phyloP scores from a whole-genome alignment of 2,113 vertebrate genomes.

The Crocuta crocuta region DNA sequence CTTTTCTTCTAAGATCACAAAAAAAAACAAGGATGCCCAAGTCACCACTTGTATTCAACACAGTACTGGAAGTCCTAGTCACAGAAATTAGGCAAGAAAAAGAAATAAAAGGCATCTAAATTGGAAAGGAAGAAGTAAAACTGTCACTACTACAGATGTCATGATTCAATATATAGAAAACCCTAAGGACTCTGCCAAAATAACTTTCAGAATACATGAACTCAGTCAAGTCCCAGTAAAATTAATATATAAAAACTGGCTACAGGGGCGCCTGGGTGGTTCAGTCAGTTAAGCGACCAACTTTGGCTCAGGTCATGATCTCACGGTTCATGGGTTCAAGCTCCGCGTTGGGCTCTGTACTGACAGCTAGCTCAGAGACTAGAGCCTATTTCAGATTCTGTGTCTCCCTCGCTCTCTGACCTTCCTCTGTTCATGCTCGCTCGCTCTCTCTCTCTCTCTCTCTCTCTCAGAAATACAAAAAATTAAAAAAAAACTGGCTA shows the following conservation, averaged over 20 bases:
- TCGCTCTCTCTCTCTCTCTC: too few relatives aligned
- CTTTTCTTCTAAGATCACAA: background rate
- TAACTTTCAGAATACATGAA: background rate
- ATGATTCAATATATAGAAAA: background rate
- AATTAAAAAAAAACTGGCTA: background rate
- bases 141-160: background rate
- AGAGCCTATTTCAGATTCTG: too few relatives aligned
- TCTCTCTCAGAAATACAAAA: too few relatives aligned
- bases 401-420: too few relatives aligned
- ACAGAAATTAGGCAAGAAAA: background rate
- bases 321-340: too few relatives aligned
- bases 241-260: background rate
- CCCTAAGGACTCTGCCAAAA: background rate
- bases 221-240: background rate
- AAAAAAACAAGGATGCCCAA: background rate
- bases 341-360: too few relatives aligned
- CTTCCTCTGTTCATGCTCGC: too few relatives aligned
- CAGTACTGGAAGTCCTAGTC: background rate
- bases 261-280: too few relatives aligned
- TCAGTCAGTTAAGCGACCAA: too few relatives aligned
- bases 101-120: background rate
- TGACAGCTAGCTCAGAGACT: too few relatives aligned
- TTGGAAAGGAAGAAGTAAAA: background rate
- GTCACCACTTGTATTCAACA: background rate
- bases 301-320: too few relatives aligned